These are phyloP conservation scores for Phenacoccus solenopsis DNA, from an alignment of 1,140 invertebrate species.

Conservation along the genomic window DNA sequence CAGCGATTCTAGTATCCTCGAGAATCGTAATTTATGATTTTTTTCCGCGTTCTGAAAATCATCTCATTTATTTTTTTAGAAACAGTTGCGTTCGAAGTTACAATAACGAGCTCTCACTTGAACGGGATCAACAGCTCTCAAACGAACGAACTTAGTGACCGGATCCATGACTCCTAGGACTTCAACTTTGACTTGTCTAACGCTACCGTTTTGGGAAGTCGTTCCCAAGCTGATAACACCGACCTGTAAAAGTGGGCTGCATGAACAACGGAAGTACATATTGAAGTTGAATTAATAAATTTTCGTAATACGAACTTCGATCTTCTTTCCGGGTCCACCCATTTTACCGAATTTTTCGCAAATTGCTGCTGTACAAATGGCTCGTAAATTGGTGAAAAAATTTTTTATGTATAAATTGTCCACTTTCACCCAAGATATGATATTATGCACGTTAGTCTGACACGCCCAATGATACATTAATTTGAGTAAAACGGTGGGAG, in stretches of 20 bases:
- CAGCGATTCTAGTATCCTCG: slow-evolving; percentile 65
- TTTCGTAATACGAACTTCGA: slow-evolving; percentile 37
- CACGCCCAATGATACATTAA: slow-evolving; percentile 82
- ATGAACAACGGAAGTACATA: too few species aligned
- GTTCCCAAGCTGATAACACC: slow-evolving; percentile 81
- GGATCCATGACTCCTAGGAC: slow-evolving; percentile 72
- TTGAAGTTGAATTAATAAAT: neutral
- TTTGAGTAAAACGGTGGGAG: slow-evolving; percentile 64
- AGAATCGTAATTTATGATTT: slow-evolving; percentile 56
- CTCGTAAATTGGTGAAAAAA: slow-evolving; percentile 62
- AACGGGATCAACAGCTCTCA: slow-evolving; percentile 67
- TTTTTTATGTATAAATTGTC: slow-evolving; percentile 61
- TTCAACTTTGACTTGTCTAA: slow-evolving; percentile 75
- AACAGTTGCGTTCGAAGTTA: neutral
- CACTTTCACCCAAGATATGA: slow-evolving; percentile 76
- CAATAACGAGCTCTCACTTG: slow-evolving; percentile 25
- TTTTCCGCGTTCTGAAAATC: slow-evolving; percentile 47
- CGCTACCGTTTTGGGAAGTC: slow-evolving; percentile 65
- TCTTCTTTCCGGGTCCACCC: slow-evolving; percentile 49
- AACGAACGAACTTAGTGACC: slow-evolving; percentile 52
- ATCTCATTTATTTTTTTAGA: neutral
- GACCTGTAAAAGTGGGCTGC: slow-evolving; percentile 38
- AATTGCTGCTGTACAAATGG: slow-evolving; percentile 60
- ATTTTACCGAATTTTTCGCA: slow-evolving; percentile 57
- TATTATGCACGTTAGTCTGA: slow-evolving; percentile 74